Base-by-base conservation (phyloP, 2,797 vertebrate species). In the Bovichtus variegatus region DNA sequence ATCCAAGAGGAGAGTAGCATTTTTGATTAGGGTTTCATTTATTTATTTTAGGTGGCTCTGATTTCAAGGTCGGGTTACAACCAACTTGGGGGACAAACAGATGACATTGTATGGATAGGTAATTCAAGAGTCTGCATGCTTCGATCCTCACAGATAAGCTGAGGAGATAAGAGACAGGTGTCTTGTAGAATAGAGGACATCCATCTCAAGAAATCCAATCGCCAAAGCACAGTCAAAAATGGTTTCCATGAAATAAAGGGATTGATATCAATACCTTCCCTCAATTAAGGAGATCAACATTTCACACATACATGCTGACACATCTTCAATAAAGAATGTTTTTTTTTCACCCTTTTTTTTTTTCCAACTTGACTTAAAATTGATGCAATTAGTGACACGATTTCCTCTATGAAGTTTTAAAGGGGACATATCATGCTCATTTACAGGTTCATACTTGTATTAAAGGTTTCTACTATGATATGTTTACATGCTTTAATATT, bases 21-120 rank as follows among this genome's bases (percentile, higher is more conserved):
- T 94, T 93, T 93, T 94, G 91, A 93, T 94, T 89, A 92, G 87
- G 81, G 86, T 91, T 92, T 94, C 89, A 94, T 93, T 92, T 91
- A 93, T 94, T 94, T 91, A 92, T 94, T 93, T 95, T 88, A 71
- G 82, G 50, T 36, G 87, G 89, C 91, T 94, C 93, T 94, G 93
- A 77, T 94, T 94, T 89, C 92, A 91, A 88, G 89, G 89, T 93
- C 87, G 41, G 81, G 85, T 96, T 94, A 89, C 87, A 8, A 83
- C 71, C 85, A 86, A 92, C 92, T 93, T 91, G 91, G 90, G 93
- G 90, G 93, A 93, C 89, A 92, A 94, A 89, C 74, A 87, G 92
- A 90, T 89, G 90, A 92, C 92, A 92, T 92, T 92, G 91, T 93
- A 90, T 86, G 61, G 78, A 88, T 78, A 89, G 79, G 92, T 94